Base-by-base conservation (phyloP, 2,888 invertebrate genomes). In the Eubasilissa splendida region DNA sequence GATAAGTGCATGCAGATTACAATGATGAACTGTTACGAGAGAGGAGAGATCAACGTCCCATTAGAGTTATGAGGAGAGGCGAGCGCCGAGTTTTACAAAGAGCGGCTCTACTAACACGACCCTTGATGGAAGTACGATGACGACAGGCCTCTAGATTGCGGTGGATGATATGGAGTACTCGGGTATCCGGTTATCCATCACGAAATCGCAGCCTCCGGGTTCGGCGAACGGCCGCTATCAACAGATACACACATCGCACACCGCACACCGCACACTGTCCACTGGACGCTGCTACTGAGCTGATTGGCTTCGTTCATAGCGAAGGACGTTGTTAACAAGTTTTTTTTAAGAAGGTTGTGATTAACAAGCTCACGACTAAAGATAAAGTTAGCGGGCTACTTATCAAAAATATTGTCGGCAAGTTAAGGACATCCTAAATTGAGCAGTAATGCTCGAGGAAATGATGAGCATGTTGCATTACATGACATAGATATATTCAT, bases 181-280 rank as follows among this genome's bases (percentile, higher is more conserved):
- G 12, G 31, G 63, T 22, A 33, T 63, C 42, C 42, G 63, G 42
- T 42, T 33, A 63, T n/a, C 63, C 31, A 12, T 63, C 31, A 63
- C 33, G n/a, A 33, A 33, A 63, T 63, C 63, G 11, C 11, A 63
- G 63, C 31, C 63, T 63, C 63, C 63, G 63, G 63, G 63, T 63
- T 63, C 63, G 11, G 31, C 63, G 63, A 63, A 63, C 63, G 31
- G 22, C 31, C 42, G 12, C 63, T 31, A 63, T 63, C 63, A 33
- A 31, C 12, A 63, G 63, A 33, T 10, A 12, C 14, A 52, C 50
- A 52, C 31, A 14, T 14, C 8, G n/a, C 4, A 2, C 14, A 22
- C 60, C 14, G n/a, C 7, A 3, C 14, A n/a, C 59, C 14, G 11
- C 65, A 11, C 65, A 11, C 12, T 10, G 12, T 31, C 33, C 4